Conservation (phyloP, 2,113 vertebrate species). For the Oryzias celebensis region DNA sequence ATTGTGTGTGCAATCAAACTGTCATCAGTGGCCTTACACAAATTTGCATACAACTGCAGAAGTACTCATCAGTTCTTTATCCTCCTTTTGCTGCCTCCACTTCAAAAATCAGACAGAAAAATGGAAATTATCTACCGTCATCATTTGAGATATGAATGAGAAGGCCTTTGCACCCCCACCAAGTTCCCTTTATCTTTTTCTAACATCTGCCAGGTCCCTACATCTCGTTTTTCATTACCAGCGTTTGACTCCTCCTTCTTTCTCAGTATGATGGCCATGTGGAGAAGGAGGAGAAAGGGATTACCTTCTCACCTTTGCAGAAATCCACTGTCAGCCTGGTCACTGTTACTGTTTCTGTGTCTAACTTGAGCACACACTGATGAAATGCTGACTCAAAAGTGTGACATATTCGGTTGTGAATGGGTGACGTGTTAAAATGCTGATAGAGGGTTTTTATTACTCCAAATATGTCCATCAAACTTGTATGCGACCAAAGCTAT, state of each 20-base stretch:
- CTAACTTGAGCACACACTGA: constrained; percentile 8
- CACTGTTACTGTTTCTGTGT: constrained; percentile 9
- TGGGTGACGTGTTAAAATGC: constrained; percentile 51
- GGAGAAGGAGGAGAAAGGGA: constrained; percentile 12
- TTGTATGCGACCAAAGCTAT: constrained; percentile 46
- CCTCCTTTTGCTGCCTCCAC: constrained; percentile 33
- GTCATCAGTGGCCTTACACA: constrained; percentile 26
- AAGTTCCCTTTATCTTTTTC: constrained; percentile 4
- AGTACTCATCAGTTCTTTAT: constrained; percentile 38
- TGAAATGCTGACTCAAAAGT: constrained; percentile 55
- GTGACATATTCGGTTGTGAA: constrained; percentile 30
- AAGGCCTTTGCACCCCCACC: not conserved
- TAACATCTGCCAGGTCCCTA: constrained; percentile 16
- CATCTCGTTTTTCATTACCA: constrained; percentile 1
- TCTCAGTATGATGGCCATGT: constrained; percentile 26
- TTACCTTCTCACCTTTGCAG: constrained; percentile 35
- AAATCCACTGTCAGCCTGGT: constrained; percentile 25
- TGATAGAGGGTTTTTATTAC: constrained; percentile 56
- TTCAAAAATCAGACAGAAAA: constrained; percentile 35
- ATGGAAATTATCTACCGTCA: not conserved
- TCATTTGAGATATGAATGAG: constrained; percentile 18
- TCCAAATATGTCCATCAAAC: constrained; percentile 53
- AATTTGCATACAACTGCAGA: constrained; percentile 52
- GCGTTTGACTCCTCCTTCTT: not conserved
- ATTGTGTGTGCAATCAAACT: constrained; percentile 50